phyloP scores from a whole-genome alignment of 2,888 invertebrate species.

The Melanostoma mellinum region DNA sequence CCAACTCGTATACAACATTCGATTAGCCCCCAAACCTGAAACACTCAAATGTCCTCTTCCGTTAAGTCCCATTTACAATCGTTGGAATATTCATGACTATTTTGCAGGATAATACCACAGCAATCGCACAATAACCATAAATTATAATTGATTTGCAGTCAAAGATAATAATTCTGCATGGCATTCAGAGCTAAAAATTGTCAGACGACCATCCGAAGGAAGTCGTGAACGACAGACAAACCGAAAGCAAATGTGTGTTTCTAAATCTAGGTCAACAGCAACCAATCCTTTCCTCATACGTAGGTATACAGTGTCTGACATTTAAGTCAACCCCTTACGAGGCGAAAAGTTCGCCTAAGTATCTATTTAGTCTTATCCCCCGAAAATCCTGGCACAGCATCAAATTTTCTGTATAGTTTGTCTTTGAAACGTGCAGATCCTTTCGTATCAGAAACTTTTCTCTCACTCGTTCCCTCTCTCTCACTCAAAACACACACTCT shows the following conservation, averaged over 20 bases:
- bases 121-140: slow-evolving; percentile 63
- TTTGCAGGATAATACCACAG: slow-evolving; percentile 54
- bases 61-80: slow-evolving; percentile 26
- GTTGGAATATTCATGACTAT: slow-evolving; percentile 49
- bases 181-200: slow-evolving; percentile 62
- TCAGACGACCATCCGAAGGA: slow-evolving; percentile 36
- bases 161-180: slow-evolving; percentile 63
- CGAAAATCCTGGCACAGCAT: slow-evolving; percentile 57
- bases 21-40: slow-evolving; percentile 9
- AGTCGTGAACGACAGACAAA: slow-evolving; percentile 4
- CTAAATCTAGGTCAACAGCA: slow-evolving; percentile 58
- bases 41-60: slow-evolving; percentile 1
- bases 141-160: slow-evolving; percentile 70
- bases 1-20: slow-evolving; percentile 6
- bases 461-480: too few relatives aligned
- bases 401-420: slow-evolving; percentile 20
- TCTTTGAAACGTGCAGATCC: background rate
- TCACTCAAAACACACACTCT: too few relatives aligned
- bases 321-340: slow-evolving; percentile 11
- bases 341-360: slow-evolving; percentile 26
- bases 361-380: slow-evolving; percentile 58
- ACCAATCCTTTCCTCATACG: slow-evolving; percentile 41
- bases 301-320: slow-evolving; percentile 7
- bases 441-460: too few relatives aligned
- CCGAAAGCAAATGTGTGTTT: background rate